Evolutionary conservation across 2,113 vertebrate species (phyloP).

Genomic region (Sceloporus tristichus): DNA sequence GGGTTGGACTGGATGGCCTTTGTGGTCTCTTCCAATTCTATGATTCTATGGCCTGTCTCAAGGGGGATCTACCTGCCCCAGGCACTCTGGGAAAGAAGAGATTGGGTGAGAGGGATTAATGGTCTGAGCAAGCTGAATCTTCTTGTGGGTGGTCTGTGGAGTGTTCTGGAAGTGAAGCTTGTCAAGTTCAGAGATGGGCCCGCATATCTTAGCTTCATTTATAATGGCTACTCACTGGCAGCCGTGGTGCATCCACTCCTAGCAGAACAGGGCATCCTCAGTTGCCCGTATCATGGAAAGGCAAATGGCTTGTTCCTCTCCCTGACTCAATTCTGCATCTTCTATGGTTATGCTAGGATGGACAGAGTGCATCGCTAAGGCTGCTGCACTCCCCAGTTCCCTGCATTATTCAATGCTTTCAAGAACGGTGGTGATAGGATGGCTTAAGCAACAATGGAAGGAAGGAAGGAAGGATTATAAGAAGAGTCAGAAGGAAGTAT

Average conservation of each 20-base stretch:
- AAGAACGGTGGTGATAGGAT: no score
- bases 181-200: background rate
- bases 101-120: background rate
- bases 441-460: no score
- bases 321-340: background rate
- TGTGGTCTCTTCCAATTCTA: no score
- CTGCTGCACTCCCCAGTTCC: no score
- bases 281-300: background rate
- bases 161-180: background rate
- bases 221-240: background rate
- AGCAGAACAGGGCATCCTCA: background rate
- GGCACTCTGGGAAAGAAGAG: background rate
- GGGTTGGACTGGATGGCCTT: no score
- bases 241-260: background rate
- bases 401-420: no score
- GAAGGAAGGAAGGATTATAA: no score
- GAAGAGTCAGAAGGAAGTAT: no score
- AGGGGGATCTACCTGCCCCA: background rate
- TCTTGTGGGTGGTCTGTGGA: background rate
- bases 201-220: background rate
- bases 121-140: background rate
- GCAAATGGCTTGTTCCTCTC: background rate
- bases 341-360: no score
- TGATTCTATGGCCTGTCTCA: no score
- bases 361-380: no score